phyloP scores from a whole-genome alignment of 2,113 vertebrate genomes.

The Hassar affinis region DNA sequence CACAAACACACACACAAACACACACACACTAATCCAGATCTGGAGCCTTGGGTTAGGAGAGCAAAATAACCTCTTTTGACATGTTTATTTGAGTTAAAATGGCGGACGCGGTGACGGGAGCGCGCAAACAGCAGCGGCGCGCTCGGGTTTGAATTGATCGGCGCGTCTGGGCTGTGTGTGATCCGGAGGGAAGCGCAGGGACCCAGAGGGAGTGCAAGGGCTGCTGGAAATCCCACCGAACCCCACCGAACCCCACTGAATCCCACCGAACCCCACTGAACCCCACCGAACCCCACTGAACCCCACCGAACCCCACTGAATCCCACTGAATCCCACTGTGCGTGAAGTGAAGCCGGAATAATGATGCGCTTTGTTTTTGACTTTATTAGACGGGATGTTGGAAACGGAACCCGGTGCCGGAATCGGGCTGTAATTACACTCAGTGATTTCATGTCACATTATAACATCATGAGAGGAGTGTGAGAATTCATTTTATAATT shows the following conservation, averaged over 20 bases:
- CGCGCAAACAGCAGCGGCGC: slow-evolving; percentile 41
- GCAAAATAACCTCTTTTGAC: slow-evolving; percentile 17
- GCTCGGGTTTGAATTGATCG: background rate
- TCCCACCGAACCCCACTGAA: too few species aligned
- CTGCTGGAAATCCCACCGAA: background rate
- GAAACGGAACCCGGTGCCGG: background rate
- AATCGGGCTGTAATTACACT: background rate
- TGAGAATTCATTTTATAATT: background rate
- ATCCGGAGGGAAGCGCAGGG: background rate
- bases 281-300: too few species aligned
- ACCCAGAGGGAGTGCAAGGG: background rate
- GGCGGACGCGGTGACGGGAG: slow-evolving; percentile 49
- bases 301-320: too few species aligned
- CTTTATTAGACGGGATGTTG: background rate
- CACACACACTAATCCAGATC: background rate
- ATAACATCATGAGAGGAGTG: too few species aligned
- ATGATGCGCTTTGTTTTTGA: background rate
- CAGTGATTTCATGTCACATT: background rate
- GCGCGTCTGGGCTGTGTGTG: background rate
- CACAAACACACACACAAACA: background rate
- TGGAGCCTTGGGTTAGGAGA: background rate
- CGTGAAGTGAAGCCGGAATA: background rate
- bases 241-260: too few species aligned
- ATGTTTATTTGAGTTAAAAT: slow-evolving; percentile 53
- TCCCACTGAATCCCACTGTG: too few species aligned